A percentile compares a stretch with the other conserved stretches of the same genome.
phyloP scores from a whole-genome alignment of 2,888 invertebrate genomes.

The Silvanus unidentatus region DNA sequence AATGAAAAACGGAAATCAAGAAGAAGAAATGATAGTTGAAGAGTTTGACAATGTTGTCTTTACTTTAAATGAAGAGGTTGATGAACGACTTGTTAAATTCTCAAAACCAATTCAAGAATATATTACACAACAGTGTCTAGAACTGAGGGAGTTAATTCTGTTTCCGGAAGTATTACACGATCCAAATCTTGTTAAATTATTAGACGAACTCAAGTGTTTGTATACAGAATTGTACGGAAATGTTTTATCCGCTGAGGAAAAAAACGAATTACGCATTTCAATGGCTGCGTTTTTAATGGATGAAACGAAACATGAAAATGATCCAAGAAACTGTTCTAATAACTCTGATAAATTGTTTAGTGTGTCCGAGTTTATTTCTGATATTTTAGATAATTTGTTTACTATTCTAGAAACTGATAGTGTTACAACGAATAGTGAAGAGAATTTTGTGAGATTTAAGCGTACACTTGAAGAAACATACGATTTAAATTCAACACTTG shows the following conservation, averaged over 20 bases:
- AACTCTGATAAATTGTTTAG: slow-evolving; percentile 37
- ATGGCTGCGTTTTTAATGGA: slow-evolving; percentile 27
- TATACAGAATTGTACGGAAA: slow-evolving; percentile 31
- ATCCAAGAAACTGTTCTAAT: slow-evolving; percentile 13
- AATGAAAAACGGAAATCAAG: background rate
- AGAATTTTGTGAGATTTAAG: slow-evolving; percentile 19
- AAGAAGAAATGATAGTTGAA: slow-evolving; percentile 1
- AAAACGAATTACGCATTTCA: slow-evolving; percentile 31
- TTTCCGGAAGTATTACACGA: slow-evolving; percentile 40
- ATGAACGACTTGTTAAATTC: slow-evolving; percentile 21
- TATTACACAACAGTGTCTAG: slow-evolving; percentile 36
- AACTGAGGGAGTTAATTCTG: slow-evolving; percentile 35
- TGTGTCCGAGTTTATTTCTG: slow-evolving; percentile 39
- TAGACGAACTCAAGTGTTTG: slow-evolving; percentile 25
- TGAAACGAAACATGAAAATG: slow-evolving; percentile 27
- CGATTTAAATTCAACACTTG: background rate
- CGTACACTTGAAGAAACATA: background rate
- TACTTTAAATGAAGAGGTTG: slow-evolving; percentile 1
- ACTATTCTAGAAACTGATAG: slow-evolving; percentile 12
- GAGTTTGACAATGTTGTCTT: no score
- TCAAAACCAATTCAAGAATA: slow-evolving; percentile 32
- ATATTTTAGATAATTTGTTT: slow-evolving; percentile 40
- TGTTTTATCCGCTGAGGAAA: slow-evolving; percentile 27
- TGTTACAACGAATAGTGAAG: slow-evolving; percentile 2
- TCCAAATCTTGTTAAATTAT: slow-evolving; percentile 31